Conservation (phyloP, 2,797 vertebrate genomes). For the Molossus molossus region DNA sequence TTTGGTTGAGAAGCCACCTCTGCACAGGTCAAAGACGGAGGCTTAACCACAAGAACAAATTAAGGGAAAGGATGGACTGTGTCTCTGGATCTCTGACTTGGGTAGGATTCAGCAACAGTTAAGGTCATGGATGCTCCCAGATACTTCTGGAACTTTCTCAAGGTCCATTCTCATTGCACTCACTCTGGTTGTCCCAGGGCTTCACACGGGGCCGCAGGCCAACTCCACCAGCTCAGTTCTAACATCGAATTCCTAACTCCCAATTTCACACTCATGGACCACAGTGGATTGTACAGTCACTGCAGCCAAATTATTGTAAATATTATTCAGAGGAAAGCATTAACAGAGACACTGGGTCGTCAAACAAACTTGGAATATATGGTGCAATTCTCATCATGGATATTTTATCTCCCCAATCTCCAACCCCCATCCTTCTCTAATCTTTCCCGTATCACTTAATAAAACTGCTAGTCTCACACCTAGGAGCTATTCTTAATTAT, state of each 20-base stretch:
- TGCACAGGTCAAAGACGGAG: neutral
- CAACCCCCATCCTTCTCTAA: neutral
- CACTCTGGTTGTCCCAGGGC: neutral
- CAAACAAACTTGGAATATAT: no score
- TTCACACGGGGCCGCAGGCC: neutral
- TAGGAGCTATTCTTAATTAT: neutral
- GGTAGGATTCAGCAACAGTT: neutral
- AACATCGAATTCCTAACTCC: neutral
- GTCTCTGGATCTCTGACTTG: neutral
- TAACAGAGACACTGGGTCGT: neutral
- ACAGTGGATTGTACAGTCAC: neutral
- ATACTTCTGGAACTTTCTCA: neutral
- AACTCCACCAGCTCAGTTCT: neutral
- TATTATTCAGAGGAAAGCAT: neutral
- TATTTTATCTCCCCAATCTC: no score
- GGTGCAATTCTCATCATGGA: neutral
- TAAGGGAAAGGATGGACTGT: neutral
- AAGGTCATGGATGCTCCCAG: neutral
- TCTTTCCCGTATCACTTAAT: neutral
- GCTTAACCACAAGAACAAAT: neutral
- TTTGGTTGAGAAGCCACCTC: neutral
- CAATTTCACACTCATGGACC: neutral
- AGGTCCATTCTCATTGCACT: neutral
- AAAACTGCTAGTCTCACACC: neutral
- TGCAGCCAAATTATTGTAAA: neutral